These are phyloP conservation scores for Drosophila mayri DNA, from an alignment of 1,140 invertebrate species.

Conservation along the genomic window DNA sequence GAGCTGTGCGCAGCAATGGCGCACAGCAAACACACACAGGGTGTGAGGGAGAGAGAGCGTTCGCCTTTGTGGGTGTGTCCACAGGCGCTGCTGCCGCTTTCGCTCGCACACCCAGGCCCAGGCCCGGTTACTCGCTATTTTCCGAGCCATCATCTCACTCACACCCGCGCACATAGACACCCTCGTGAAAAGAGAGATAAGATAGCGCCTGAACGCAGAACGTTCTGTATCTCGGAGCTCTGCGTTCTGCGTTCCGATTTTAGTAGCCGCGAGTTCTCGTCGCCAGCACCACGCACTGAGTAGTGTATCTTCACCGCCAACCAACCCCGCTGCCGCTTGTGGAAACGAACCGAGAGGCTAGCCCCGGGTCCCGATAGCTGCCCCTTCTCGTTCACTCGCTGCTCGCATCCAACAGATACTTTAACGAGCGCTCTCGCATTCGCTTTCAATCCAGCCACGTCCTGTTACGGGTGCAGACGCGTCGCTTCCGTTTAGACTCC, in stretches of 20 bases:
- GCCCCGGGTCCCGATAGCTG: slow-evolving; percentile 18
- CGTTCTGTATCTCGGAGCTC: slow-evolving; percentile 5
- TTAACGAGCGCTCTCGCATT: slow-evolving; percentile 77
- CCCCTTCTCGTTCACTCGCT: slow-evolving; percentile 36
- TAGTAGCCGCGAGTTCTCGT: slow-evolving; percentile 46
- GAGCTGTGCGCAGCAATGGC: slow-evolving; percentile 64
- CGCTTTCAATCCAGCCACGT: slow-evolving; percentile 84
- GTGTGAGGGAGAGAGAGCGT: slow-evolving; percentile 39
- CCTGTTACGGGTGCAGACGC: slow-evolving; percentile 84
- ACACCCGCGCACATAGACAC: slow-evolving; percentile 21
- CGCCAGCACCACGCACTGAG: slow-evolving; percentile 33
- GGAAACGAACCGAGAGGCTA: slow-evolving; percentile 5
- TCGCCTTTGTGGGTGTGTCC: slow-evolving; percentile 71
- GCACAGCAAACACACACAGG: slow-evolving; percentile 61
- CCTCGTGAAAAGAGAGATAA: slow-evolving; percentile 59
- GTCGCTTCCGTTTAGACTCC: slow-evolving; percentile 73
- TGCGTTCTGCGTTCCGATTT: slow-evolving; percentile 27
- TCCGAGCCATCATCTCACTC: slow-evolving; percentile 44
- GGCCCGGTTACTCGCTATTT: slow-evolving; percentile 59
- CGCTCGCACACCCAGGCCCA: slow-evolving; percentile 22
- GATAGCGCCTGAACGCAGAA: slow-evolving; percentile 43
- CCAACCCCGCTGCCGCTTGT: slow-evolving; percentile 21
- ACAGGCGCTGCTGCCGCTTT: slow-evolving; percentile 29
- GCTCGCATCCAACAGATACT: slow-evolving; percentile 75
- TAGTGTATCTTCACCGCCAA: slow-evolving; percentile 34